Conservation (phyloP, 1,140 invertebrate genomes). For the Acarapis woodi region DNA sequence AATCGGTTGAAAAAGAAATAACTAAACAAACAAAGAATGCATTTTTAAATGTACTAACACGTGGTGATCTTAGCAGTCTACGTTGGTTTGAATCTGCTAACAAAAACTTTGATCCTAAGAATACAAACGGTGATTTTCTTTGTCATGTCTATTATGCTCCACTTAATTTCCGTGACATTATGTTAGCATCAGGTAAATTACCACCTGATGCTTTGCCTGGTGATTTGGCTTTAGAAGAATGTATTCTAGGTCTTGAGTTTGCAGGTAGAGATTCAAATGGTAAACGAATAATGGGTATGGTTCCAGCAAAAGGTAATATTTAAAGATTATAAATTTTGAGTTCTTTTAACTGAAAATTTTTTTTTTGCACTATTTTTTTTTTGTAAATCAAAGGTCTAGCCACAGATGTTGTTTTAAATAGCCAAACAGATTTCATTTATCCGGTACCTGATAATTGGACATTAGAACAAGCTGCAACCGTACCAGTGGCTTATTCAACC, state of each 20-base stretch:
- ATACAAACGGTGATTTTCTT: slow-evolving; percentile 24
- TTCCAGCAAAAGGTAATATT: slow-evolving; percentile 47
- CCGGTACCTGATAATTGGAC: slow-evolving; percentile 61
- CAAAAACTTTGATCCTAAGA: slow-evolving; percentile 19
- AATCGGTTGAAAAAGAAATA: slow-evolving; percentile 15
- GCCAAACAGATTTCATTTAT: slow-evolving; percentile 56
- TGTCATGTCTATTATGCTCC: slow-evolving; percentile 33
- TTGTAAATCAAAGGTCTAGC: too few species aligned
- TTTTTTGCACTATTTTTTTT: too few species aligned
- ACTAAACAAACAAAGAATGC: slow-evolving; percentile 38
- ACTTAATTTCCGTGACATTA: slow-evolving; percentile 11
- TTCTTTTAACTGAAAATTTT: too few species aligned
- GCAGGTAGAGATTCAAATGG: slow-evolving; percentile 36
- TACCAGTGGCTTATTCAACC: slow-evolving; percentile 71
- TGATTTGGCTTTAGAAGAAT: slow-evolving; percentile 11
- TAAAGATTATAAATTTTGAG: too few species aligned
- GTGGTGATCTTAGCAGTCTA: slow-evolving; percentile 62
- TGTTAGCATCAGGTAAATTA: slow-evolving; percentile 66
- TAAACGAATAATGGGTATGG: slow-evolving; percentile 65
- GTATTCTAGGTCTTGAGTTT: slow-evolving; percentile 44
- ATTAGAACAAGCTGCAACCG: slow-evolving; percentile 62
- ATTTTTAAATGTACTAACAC: slow-evolving; percentile 59
- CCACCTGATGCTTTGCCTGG: slow-evolving; percentile 67
- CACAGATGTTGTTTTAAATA: slow-evolving; percentile 49
- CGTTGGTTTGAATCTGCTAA: slow-evolving; percentile 71